phyloP scores from a whole-genome alignment of 2,888 invertebrate species.

The Mythimna impura region DNA sequence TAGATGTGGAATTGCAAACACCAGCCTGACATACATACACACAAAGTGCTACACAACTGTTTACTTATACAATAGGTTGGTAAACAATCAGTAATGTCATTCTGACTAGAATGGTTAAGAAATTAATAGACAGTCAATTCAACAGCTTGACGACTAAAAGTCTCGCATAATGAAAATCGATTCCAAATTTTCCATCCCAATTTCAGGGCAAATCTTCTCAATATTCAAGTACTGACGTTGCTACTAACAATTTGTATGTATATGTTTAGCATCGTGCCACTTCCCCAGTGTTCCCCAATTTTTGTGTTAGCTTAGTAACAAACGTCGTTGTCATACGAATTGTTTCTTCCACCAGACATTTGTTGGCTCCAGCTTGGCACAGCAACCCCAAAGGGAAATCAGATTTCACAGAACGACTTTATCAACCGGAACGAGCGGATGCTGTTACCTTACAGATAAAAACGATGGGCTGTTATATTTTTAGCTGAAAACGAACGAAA shows the following conservation, averaged over 20 bases:
- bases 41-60: too few relatives aligned
- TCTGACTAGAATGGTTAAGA: too few relatives aligned
- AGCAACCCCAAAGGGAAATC: slow-evolving; percentile 38
- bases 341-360: slow-evolving; percentile 10
- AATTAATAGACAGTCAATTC: neutral
- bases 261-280: neutral
- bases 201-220: neutral
- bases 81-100: too few relatives aligned
- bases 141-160: neutral
- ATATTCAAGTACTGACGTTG: neutral
- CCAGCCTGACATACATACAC: too few relatives aligned
- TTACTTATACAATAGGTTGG: too few relatives aligned
- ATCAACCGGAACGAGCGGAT: slow-evolving; percentile 28
- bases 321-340: slow-evolving; percentile 15
- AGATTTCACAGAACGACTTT: slow-evolving; percentile 37
- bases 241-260: neutral
- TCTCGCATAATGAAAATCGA: neutral
- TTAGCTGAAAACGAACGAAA: slow-evolving; percentile 21
- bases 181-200: neutral
- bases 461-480: slow-evolving; percentile 39
- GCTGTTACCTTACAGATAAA: slow-evolving; percentile 28
- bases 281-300: neutral
- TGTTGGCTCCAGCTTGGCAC: neutral
- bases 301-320: neutral
- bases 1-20: too few relatives aligned